Base-by-base conservation (phyloP, 2,888 invertebrate species). In the Serrognathus titanus region DNA sequence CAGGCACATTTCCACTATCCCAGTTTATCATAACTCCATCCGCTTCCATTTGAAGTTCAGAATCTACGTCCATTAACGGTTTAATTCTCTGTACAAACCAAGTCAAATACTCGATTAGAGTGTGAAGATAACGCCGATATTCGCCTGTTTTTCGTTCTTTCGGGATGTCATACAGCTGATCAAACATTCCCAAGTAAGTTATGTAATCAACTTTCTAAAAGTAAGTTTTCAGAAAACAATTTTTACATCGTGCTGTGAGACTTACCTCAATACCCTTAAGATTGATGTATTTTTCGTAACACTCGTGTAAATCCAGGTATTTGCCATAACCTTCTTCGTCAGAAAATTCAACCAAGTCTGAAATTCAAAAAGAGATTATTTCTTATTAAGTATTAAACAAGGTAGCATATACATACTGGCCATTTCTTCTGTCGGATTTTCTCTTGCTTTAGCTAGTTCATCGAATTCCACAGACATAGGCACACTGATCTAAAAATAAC, bases 271-370 rank as follows among this genome's bases (percentile, higher is more conserved):
- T 89, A 7, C 97, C 97, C 74, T 98, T 97, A 36, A 99, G 81
- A 77, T 99, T 99, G 35, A 98, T 88, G 75, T 92, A 99, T 71
- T 92, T 93, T 70, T 94, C 94, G 77, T 94, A 97, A 71, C 96
- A 94, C 75, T 95, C 93, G 78, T 99, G 97, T 45, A 99, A 82
- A 79, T 99, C 99, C 53, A 99, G 81, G 79, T 96, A 99, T 75
- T 94, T 94, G 10, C 99, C 99, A 78, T 97, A 99, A 1, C 98
- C 98, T 79, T 99, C 99, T 78, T 99, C 99, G 79, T 99, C 99
- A 3, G 95, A 93, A 74, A 99, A 99, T 68, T 97, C 97, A 2
- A 96, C 94, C 64, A 97, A 83, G 74, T 88, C 86, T 85, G 68
- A 50, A 77, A 78, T 54, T 39, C 36, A 49, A 49, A 31, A 6